These are phyloP conservation scores for Caenorhabditis uteleia DNA, from an alignment of 2,888 invertebrate species.

Conservation along the genomic window DNA sequence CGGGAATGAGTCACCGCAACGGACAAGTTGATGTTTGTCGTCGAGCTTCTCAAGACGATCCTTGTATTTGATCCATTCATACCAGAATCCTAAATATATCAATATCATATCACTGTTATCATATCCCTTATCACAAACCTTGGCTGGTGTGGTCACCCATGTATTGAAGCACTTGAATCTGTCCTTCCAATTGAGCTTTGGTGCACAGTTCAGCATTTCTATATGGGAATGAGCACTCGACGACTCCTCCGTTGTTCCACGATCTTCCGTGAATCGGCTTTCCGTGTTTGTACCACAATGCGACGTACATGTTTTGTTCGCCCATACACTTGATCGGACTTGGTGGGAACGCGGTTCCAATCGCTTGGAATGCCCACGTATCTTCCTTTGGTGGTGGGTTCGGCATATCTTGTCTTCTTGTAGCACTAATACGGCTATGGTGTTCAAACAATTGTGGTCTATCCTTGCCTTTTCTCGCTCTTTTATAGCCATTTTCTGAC, in stretches of 20 bases:
- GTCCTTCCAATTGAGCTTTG: slow-evolving; percentile 55
- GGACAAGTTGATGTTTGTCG: slow-evolving; percentile 46
- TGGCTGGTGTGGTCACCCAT: slow-evolving; percentile 57
- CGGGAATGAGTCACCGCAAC: slow-evolving; percentile 61
- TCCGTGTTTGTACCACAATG: slow-evolving; percentile 52
- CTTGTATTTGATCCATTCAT: slow-evolving; percentile 62
- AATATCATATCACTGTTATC: background rate
- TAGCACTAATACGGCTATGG: no score
- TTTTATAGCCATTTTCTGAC: no score
- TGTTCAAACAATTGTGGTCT: no score
- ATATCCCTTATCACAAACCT: slow-evolving; percentile 17
- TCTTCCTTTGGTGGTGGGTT: slow-evolving; percentile 20
- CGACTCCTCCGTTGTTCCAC: slow-evolving; percentile 59
- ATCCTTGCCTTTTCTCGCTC: no score
- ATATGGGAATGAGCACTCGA: slow-evolving; percentile 62
- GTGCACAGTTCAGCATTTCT: slow-evolving; percentile 48
- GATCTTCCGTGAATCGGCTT: slow-evolving; percentile 53
- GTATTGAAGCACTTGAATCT: slow-evolving; percentile 63
- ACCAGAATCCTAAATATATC: slow-evolving; percentile 45
- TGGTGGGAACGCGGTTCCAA: slow-evolving; percentile 47
- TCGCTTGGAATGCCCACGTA: slow-evolving; percentile 48
- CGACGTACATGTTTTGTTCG: slow-evolving; percentile 48
- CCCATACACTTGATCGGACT: slow-evolving; percentile 43
- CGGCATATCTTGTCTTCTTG: slow-evolving; percentile 7
- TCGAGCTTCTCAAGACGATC: slow-evolving; percentile 52